phyloP scores from a whole-genome alignment of 2,797 vertebrate species.

The Leuciscus waleckii region DNA sequence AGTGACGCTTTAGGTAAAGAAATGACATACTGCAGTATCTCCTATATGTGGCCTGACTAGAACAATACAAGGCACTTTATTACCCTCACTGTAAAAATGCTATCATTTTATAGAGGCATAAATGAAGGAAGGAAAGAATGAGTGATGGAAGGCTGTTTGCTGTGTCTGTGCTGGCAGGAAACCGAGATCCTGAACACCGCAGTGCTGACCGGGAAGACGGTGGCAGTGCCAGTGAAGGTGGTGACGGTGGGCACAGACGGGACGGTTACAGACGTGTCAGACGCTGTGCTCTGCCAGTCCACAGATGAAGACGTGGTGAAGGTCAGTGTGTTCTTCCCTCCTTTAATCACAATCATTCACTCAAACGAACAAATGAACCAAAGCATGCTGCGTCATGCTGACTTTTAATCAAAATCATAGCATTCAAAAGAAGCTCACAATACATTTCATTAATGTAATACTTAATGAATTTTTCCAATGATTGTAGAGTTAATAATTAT shows the following conservation, averaged over 20 bases:
- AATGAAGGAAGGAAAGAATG: neutral
- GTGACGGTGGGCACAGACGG: slow-evolving; percentile 86
- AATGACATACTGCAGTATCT: neutral
- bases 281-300: slow-evolving; percentile 86
- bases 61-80: neutral
- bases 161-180: slow-evolving; percentile 76
- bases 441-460: neutral
- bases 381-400: neutral
- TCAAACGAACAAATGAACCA: neutral
- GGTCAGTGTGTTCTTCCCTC: slow-evolving; percentile 74
- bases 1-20: neutral
- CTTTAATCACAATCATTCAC: neutral
- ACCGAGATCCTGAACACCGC: slow-evolving; percentile 94
- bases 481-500: slow-evolving; percentile 20
- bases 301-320: slow-evolving; percentile 91
- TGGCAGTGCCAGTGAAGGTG: slow-evolving; percentile 90
- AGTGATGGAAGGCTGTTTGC: neutral
- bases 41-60: neutral
- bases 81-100: neutral
- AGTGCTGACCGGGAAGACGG: slow-evolving; percentile 89
- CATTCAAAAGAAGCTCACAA: neutral
- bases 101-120: neutral
- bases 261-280: slow-evolving; percentile 87
- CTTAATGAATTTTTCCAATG: neutral
- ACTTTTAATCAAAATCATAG: neutral